phyloP scores from a whole-genome alignment of 2,888 invertebrate genomes.

The Darwinula stevensoni region DNA sequence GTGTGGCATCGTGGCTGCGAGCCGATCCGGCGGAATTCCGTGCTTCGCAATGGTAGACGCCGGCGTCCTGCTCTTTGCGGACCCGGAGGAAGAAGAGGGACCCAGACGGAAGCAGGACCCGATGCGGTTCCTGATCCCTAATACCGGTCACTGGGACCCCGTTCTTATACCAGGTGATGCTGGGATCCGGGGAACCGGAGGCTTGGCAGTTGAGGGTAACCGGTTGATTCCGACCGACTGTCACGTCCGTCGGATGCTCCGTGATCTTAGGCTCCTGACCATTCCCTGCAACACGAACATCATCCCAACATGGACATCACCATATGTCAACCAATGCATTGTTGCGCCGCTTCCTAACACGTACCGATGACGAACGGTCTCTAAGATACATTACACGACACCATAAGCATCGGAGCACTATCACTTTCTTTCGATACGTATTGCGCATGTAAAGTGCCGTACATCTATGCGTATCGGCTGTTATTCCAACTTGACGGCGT shows the following conservation, averaged over 20 bases:
- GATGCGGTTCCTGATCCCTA: conserved; percentile 37
- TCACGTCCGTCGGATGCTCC: conserved; percentile 86
- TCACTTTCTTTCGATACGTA: too few relatives aligned
- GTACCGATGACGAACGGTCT: too few relatives aligned
- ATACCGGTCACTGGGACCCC: conserved; percentile 28
- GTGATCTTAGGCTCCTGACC: conserved; percentile 51
- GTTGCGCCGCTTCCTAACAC: too few relatives aligned
- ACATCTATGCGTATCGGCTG: too few relatives aligned
- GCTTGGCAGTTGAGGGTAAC: conserved; percentile 92
- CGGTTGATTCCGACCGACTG: conserved; percentile 84
- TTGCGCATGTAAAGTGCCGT: too few relatives aligned
- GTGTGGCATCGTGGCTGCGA: conserved; percentile 68
- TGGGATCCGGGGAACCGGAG: conserved; percentile 69
- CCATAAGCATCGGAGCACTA: too few relatives aligned
- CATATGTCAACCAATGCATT: too few relatives aligned
- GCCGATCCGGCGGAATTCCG: conserved; percentile 66
- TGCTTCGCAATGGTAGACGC: conserved; percentile 90
- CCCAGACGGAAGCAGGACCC: conserved; percentile 62
- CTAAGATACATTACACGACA: too few relatives aligned
- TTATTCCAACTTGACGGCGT: too few relatives aligned
- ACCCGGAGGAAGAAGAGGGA: conserved; percentile 81
- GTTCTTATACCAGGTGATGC: conserved; percentile 79
- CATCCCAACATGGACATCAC: too few relatives aligned
- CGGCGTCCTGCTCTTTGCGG: conserved; percentile 63
- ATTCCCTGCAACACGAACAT: conserved; percentile 4